Evolutionary conservation across 2,797 vertebrate genomes (phyloP).

Genomic region (Peromyscus attwateri): DNA sequence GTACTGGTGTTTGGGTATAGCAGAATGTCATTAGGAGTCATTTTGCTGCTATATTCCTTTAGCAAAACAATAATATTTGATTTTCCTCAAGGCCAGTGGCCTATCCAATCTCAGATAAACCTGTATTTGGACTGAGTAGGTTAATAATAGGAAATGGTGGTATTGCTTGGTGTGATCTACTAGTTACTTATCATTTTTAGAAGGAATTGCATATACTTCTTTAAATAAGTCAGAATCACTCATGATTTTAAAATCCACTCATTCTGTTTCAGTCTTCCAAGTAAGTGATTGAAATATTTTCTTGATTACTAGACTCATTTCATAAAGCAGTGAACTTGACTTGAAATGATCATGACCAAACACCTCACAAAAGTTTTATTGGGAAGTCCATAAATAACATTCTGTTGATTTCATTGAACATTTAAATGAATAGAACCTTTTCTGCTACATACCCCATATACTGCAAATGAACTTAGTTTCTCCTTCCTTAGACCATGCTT

Average conservation of each 20-base stretch:
- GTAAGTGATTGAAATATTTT: neutral
- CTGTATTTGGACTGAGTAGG: no score
- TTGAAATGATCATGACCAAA: conserved; percentile 55
- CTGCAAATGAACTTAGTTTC: conserved; percentile 20
- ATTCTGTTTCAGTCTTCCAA: conserved; percentile 44
- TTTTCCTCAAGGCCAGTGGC: no score
- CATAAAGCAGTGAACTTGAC: conserved; percentile 52
- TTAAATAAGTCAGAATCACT: neutral
- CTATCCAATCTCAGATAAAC: no score
- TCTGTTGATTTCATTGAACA: conserved; percentile 52
- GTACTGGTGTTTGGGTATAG: neutral
- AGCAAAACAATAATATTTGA: no score
- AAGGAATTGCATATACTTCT: conserved; percentile 35
- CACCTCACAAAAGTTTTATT: conserved; percentile 49
- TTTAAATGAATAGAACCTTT: conserved; percentile 34
- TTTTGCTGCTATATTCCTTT: no score
- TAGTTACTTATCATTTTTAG: conserved; percentile 65
- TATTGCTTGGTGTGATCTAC: neutral
- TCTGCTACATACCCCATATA: neutral
- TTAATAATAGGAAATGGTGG: conserved; percentile 36
- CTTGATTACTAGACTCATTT: conserved; percentile 61
- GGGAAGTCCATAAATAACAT: conserved; percentile 11
- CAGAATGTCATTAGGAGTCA: neutral
- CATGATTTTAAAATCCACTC: neutral
- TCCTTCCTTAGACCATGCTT: neutral